Conservation (phyloP, 2,888 invertebrate genomes). For the Hylaea fasciaria region DNA sequence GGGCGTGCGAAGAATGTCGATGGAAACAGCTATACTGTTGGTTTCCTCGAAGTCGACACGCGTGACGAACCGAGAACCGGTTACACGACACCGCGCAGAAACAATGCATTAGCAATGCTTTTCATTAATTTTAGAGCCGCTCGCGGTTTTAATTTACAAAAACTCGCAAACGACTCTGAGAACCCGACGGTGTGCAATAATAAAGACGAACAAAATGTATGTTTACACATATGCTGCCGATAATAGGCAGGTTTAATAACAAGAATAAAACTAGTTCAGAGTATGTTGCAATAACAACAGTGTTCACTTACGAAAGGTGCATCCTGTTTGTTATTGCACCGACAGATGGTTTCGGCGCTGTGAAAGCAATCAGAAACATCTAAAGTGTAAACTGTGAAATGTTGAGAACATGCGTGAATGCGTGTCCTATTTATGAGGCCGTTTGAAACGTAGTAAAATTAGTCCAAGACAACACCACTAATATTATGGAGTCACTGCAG, state of each 20-base stretch:
- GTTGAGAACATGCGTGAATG: conserved; percentile 45
- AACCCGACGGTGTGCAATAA: conserved; percentile 48
- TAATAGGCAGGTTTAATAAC: conserved; percentile 45
- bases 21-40: conserved; percentile 76
- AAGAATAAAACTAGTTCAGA: conserved; percentile 49
- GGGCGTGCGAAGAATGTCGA: conserved; percentile 75
- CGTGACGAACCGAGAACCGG: conserved; percentile 75
- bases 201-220: conserved; percentile 48
- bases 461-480: neutral
- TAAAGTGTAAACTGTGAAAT: conserved; percentile 59
- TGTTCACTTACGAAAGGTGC: conserved; percentile 46
- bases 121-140: conserved; percentile 68
- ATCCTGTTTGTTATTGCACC: conserved; percentile 48
- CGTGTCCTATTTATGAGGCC: conserved; percentile 48
- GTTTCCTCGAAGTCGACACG: conserved; percentile 76
- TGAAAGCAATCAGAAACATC: conserved; percentile 50
- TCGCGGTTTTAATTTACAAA: conserved; percentile 59
- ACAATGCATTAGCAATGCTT: conserved; percentile 73
- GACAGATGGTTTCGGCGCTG: conserved; percentile 44
- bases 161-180: conserved; percentile 50
- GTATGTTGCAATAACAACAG: conserved; percentile 50
- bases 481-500: conserved; percentile 7
- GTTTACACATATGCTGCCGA: conserved; percentile 50
- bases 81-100: conserved; percentile 75
- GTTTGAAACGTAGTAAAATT: conserved; percentile 15